Conservation (phyloP, 2,113 vertebrate genomes). For the Pandion haliaetus region DNA sequence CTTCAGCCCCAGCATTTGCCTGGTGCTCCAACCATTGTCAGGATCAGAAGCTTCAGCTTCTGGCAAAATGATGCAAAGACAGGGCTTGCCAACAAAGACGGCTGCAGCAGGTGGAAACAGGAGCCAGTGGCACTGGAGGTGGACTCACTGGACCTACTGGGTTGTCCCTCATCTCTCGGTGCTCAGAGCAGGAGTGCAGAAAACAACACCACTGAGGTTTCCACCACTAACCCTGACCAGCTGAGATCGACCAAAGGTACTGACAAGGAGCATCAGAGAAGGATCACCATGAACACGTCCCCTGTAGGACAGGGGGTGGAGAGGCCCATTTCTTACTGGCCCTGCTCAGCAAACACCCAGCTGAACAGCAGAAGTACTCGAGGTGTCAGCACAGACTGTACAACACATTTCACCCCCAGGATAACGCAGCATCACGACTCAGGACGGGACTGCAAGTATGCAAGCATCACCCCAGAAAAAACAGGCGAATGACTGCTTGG, state of each 20-base stretch:
- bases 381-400: neutral
- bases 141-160: neutral
- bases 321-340: neutral
- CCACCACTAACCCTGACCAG: neutral
- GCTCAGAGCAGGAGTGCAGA: neutral
- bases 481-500: neutral
- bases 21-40: fast-evolving
- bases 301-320: neutral
- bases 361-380: neutral
- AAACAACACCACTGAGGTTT: neutral
- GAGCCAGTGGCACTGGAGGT: neutral
- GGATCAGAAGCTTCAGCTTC: neutral
- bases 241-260: neutral
- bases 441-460: neutral
- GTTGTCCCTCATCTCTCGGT: neutral
- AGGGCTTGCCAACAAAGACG: neutral
- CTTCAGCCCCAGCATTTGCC: fast-evolving
- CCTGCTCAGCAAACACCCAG: neutral
- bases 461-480: neutral
- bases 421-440: fast-evolving
- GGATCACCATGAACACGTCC: neutral
- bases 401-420: neutral
- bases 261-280: too few relatives aligned
- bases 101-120: neutral
- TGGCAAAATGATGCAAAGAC: neutral